Evolutionary conservation across 1,140 invertebrate genomes (phyloP).

Genomic region (Batillaria attramentaria): DNA sequence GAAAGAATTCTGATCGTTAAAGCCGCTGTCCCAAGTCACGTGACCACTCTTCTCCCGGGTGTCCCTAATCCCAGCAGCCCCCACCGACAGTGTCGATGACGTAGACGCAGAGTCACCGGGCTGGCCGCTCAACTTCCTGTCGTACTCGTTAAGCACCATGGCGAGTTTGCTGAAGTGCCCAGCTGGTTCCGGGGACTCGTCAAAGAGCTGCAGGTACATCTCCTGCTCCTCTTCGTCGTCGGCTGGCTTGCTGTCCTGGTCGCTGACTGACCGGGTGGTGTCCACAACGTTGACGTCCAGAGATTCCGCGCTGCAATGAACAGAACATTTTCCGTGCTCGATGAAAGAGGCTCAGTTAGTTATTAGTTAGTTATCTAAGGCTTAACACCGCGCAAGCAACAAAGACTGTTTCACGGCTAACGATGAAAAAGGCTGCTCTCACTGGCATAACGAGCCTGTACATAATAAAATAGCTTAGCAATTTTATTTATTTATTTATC

Average conservation of each 20-base stretch:
- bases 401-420: too few relatives aligned
- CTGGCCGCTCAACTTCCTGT: background rate
- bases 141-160: conserved; percentile 28
- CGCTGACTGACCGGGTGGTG: background rate
- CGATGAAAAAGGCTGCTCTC: too few relatives aligned
- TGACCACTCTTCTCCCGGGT: background rate
- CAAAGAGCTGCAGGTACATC: conserved; percentile 28
- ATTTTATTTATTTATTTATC: too few relatives aligned
- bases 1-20: background rate
- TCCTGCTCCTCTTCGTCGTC: conserved; percentile 28
- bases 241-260: background rate
- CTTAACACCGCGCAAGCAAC: too few relatives aligned
- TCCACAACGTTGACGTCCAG: conserved; percentile 29
- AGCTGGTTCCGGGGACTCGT: conserved; percentile 1
- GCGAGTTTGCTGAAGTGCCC: conserved; percentile 26
- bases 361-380: too few relatives aligned
- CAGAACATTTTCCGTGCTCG: too few relatives aligned
- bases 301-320: background rate
- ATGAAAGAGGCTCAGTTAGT: too few relatives aligned
- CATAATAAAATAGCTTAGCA: too few relatives aligned
- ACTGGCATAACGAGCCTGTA: too few relatives aligned
- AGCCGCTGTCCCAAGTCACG: conserved; percentile 25
- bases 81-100: background rate
- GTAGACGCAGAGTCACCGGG: background rate
- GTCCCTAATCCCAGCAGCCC: background rate